phyloP scores from a whole-genome alignment of 2,888 invertebrate species.

The Acleris holmiana region DNA sequence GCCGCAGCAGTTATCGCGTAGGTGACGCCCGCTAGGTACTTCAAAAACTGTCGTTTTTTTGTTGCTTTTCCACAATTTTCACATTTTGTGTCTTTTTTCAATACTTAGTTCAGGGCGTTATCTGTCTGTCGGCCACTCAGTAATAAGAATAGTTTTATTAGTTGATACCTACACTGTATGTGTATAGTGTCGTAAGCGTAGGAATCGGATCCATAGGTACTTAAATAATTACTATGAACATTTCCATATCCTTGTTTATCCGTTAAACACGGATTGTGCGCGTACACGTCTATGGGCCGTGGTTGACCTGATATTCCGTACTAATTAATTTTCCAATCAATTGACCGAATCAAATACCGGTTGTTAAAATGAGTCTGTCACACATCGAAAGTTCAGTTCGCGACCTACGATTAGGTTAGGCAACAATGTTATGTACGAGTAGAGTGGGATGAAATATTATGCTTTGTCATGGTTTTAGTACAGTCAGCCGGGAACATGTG shows the following conservation, averaged over 20 bases:
- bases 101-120: too few species aligned
- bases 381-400: slow-evolving; percentile 72
- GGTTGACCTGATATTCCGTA: slow-evolving; percentile 61
- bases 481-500: not conserved
- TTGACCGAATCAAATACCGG: slow-evolving; percentile 73
- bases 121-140: too few species aligned
- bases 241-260: not conserved
- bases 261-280: not conserved
- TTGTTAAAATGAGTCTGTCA: slow-evolving; percentile 62
- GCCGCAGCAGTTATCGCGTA: too few species aligned
- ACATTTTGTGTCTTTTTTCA: too few species aligned
- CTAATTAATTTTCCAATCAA: slow-evolving; percentile 77
- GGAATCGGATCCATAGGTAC: too few species aligned
- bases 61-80: too few species aligned
- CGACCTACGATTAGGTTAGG: slow-evolving; percentile 76
- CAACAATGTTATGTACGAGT: slow-evolving; percentile 70
- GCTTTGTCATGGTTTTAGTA: slow-evolving; percentile 22
- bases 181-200: too few species aligned
- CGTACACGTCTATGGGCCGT: not conserved
- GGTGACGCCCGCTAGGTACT: too few species aligned
- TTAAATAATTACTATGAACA: not conserved
- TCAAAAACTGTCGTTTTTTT: too few species aligned
- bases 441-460: slow-evolving; percentile 58
- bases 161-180: too few species aligned
- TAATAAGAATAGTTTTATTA: too few species aligned